Evolutionary conservation across 2,888 invertebrate species (phyloP), one percentile per base, ranked within the genome.

Genomic region (Hoplodrina blanda): DNA sequence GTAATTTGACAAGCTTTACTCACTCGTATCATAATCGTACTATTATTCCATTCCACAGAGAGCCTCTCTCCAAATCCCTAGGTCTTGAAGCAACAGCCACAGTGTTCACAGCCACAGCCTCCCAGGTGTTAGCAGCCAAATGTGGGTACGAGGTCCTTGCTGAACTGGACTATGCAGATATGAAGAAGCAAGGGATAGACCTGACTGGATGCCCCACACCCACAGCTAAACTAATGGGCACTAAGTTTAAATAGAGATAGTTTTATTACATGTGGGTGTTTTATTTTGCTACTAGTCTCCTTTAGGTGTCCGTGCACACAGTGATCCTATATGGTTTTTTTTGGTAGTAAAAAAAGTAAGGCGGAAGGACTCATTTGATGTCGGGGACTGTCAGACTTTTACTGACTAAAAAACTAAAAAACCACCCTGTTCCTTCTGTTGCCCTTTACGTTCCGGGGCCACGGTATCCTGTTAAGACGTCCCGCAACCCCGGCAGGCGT

Each of bases 91-190:
- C 89, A 0, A 85, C 88, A 0, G 91, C 89, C 0, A 93, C 95
- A 0, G 92, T 94, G 0, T 94, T 93, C 87, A 94, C 95, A 0
- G 95, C 95, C 0, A 84, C 74, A 0, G 80, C 91, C 0, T 95
- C 94, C 0, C 95, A 95, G 67, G 90, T 88, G 0, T 62, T 94
- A 3, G 94, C 94, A 0, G 87, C 85, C 0, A 94, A 94, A 46
- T 91, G 91, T 54, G 91, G 92, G 0, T 94, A 89, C 76, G 80
- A 89, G 2, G 66, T 88, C 0, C 73, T 95, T 2, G 93, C 90
- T 0, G 91, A 89, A 10, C 54, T 94, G 8, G 67, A 81, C 0
- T 95, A 93, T 62, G 57, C 62, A 0, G 86, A 89, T n/a, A 93
- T 94, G 94, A 49, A 72, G 73, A 49, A 83, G 2, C 67, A 88